phyloP scores from a whole-genome alignment of 1,140 invertebrate species.

The Philotrypesis tridentata region DNA sequence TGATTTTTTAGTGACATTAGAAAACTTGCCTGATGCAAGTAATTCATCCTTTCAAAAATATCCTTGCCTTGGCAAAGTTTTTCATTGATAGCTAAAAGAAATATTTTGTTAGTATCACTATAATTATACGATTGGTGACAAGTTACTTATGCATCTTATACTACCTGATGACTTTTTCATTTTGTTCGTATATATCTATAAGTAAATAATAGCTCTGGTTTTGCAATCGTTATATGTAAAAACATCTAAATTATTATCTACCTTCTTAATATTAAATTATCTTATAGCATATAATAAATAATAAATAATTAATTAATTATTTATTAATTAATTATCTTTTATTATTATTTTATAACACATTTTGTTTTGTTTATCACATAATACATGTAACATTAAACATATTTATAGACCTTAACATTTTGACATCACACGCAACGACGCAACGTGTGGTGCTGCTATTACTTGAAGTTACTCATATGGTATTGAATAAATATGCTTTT shows the following conservation, averaged over 20 bases:
- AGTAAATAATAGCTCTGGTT: too few species aligned
- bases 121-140: background rate
- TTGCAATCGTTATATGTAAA: too few species aligned
- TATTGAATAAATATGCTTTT: too few species aligned
- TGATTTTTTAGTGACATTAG: slow-evolving; percentile 59
- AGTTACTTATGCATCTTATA: background rate
- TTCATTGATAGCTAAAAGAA: slow-evolving; percentile 40
- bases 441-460: background rate
- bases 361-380: background rate
- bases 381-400: too few species aligned
- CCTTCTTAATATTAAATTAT: background rate
- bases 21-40: slow-evolving; percentile 69
- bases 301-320: too few species aligned
- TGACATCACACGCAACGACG: too few species aligned
- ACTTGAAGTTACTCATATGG: too few species aligned
- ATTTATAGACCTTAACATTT: too few species aligned
- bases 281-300: too few species aligned
- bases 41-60: slow-evolving; percentile 70
- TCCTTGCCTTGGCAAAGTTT: slow-evolving; percentile 69
- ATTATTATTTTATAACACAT: background rate
- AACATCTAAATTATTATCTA: too few species aligned
- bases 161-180: slow-evolving; percentile 45
- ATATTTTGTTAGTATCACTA: background rate
- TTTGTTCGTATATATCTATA: background rate
- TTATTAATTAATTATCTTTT: background rate